Conservation (phyloP, 2,797 vertebrate genomes). For the Diplodus puntazzo region DNA sequence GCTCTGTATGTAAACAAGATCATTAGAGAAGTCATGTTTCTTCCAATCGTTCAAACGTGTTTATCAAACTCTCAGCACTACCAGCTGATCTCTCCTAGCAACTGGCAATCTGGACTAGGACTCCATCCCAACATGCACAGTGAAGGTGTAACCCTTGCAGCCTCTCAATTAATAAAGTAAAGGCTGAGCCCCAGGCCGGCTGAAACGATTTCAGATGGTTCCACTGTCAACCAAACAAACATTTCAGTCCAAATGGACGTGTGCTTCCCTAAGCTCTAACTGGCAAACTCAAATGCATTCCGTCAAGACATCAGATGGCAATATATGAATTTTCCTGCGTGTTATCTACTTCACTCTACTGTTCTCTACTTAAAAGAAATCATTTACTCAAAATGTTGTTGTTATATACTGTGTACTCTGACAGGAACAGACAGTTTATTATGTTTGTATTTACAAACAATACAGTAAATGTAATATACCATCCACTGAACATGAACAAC, state of each 20-base stretch:
- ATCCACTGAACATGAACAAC: no score
- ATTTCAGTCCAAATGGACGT: constrained; percentile 32
- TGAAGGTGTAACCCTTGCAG: neutral
- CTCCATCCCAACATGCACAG: neutral
- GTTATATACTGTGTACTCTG: no score
- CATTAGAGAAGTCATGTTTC: neutral
- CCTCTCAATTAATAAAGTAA: neutral
- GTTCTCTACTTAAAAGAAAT: neutral
- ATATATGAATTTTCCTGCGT: constrained; percentile 11
- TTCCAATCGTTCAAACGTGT: neutral
- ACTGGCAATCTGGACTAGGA: neutral
- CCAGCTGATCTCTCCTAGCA: neutral
- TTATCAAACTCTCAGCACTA: neutral
- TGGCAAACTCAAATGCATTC: constrained; percentile 19
- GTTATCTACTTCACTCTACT: neutral
- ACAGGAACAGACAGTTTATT: no score
- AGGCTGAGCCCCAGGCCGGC: neutral
- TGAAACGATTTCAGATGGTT: constrained; percentile 19
- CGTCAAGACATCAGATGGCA: constrained; percentile 43
- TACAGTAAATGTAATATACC: no score
- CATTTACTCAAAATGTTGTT: no score
- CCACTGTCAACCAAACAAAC: constrained; percentile 1
- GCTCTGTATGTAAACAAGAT: neutral
- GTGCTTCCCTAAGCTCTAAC: constrained; percentile 25
- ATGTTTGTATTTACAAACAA: no score